phyloP scores from a whole-genome alignment of 2,888 invertebrate genomes.

The Caenorhabditis angaria region DNA sequence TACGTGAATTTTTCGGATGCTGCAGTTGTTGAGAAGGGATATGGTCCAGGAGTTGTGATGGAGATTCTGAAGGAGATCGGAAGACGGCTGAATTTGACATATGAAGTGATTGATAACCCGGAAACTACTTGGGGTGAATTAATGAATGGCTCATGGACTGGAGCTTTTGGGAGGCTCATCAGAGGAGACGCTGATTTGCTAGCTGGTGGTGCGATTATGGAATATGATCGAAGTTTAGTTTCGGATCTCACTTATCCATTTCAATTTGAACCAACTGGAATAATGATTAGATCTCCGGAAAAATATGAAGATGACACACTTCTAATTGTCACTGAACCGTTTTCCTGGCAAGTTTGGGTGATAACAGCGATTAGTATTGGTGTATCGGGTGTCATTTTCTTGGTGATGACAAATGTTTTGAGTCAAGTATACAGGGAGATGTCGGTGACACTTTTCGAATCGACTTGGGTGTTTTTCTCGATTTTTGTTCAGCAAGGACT shows the following conservation, averaged over 20 bases:
- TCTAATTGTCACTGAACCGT: constrained; percentile 64
- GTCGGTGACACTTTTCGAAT: constrained; percentile 54
- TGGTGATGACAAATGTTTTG: constrained; percentile 44
- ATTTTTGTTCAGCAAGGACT: constrained; percentile 67
- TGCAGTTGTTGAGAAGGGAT: constrained; percentile 54
- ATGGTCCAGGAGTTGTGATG: constrained; percentile 69
- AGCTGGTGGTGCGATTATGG: constrained; percentile 68
- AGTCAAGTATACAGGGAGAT: constrained; percentile 40
- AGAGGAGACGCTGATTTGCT: constrained; percentile 63
- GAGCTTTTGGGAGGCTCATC: constrained; percentile 59
- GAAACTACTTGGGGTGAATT: constrained; percentile 50
- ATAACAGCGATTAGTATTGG: constrained; percentile 58
- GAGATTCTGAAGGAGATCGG: constrained; percentile 64
- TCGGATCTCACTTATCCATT: constrained; percentile 71
- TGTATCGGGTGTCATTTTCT: constrained; percentile 55
- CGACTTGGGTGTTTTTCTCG: constrained; percentile 65
- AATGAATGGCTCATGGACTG: constrained; percentile 62
- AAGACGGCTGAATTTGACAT: constrained; percentile 61
- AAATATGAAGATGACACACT: constrained; percentile 59
- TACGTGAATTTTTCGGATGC: constrained; percentile 63
- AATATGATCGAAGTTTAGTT: constrained; percentile 56
- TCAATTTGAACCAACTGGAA: constrained; percentile 62
- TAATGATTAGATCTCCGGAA: constrained; percentile 58
- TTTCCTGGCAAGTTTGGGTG: constrained; percentile 68
- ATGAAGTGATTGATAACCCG: constrained; percentile 46